Evolutionary conservation across 2,888 invertebrate genomes (phyloP), one percentile per base, ranked within the genome.

Genomic region (Epinotia nisella): DNA sequence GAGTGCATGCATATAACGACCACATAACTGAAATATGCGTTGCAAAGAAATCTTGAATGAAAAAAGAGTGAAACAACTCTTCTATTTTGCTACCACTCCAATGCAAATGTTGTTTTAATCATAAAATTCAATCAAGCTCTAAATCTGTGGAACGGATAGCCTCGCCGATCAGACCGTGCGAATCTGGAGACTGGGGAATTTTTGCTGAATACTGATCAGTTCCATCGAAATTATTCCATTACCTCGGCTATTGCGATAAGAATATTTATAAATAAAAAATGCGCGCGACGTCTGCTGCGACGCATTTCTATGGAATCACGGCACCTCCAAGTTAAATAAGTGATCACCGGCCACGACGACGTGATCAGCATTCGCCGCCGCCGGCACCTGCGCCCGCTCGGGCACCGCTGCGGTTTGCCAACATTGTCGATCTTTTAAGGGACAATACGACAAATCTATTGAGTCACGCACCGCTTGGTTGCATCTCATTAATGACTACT

Each of bases 201-300:
- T 86, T 85, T 81, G 79, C 84, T 84, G 90, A 89, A 92, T 92
- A 90, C 88, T 86, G 87, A 92, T 89, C 84, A 90, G 89, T 78
- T 84, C 76, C 75, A 82, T 87, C 83, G 85, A 87, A 89, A 90
- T 90, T 90, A 90, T 91, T 91, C 90, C 89, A 89, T 89, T 89
- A 87, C 85, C 79, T 76, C 84, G 83, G 83, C 85, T 84, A 85
- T 84, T 83, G 81, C 80, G 82, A 86, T 87, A 88, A 86, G 86
- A 87, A 88, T 90, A 83, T 87, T 90, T 86, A 90, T 91, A 91
- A 92, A 92, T 91, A 91, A 90, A 87, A 90, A 91, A 89, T 89
- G 86, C 85, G 80, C 79, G 78, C 80, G 80, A 82, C 80, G 88
- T 86, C 86, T 87, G 85, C 85, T 85, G 81, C 84, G 83, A 78